Conservation (phyloP, 2,888 invertebrate species). For the Anticlea derivata region DNA sequence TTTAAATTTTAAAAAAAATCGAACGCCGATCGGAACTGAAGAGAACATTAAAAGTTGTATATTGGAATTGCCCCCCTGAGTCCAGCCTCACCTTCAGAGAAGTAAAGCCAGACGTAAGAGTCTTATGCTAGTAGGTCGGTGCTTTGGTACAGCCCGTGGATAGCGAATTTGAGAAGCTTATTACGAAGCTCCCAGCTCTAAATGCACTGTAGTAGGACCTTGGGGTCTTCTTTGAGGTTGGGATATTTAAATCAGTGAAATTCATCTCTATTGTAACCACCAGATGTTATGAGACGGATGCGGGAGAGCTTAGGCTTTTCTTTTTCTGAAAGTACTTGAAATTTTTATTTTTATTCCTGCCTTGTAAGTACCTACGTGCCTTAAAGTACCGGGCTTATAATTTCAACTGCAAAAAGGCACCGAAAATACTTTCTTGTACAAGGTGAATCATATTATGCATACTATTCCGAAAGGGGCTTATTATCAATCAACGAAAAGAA, state of each 20-base stretch:
- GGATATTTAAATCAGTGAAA: conserved; percentile 13
- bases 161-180: conserved; percentile 51
- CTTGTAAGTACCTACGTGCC: too few relatives aligned
- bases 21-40: too few relatives aligned
- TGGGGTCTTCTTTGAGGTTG: conserved; percentile 22
- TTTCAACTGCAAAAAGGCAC: too few relatives aligned
- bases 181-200: conserved; percentile 39
- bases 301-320: background rate
- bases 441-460: too few relatives aligned
- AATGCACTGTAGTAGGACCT: conserved; percentile 30
- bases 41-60: conserved; percentile 1
- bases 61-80: conserved; percentile 15
- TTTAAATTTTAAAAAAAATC: too few relatives aligned
- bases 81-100: conserved; percentile 27
- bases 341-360: too few relatives aligned
- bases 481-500: too few relatives aligned
- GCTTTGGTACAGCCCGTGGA: conserved; percentile 42
- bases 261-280: conserved; percentile 1
- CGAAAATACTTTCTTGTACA: too few relatives aligned
- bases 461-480: too few relatives aligned
- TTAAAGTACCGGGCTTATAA: too few relatives aligned
- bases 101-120: conserved; percentile 52
- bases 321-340: background rate
- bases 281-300: background rate
- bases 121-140: conserved; percentile 49